A percentile compares a stretch with the other conserved stretches of the same genome.
Conservation (phyloP, 2,113 vertebrate species). For the Chroicocephalus ridibundus region DNA sequence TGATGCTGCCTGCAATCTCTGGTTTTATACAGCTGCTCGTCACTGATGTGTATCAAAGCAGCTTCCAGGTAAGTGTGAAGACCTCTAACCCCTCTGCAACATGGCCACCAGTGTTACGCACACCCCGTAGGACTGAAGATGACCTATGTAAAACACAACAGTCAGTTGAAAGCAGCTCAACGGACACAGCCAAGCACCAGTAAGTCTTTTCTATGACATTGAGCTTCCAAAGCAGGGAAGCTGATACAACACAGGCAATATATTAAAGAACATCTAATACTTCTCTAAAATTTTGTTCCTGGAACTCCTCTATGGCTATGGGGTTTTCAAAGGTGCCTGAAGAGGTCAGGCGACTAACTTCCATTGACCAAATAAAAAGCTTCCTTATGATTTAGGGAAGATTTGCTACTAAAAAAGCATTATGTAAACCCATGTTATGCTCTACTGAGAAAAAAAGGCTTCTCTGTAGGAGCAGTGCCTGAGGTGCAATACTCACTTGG, state of each 20-base stretch:
- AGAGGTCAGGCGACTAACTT: not conserved
- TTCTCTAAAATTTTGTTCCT: not conserved
- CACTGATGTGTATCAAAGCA: not conserved
- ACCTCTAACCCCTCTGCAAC: not conserved
- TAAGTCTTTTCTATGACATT: not conserved
- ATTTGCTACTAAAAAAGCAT: not conserved
- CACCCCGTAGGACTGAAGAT: not conserved
- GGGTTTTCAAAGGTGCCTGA: not conserved
- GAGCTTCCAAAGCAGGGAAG: not conserved
- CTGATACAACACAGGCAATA: not conserved
- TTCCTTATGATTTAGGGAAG: not conserved
- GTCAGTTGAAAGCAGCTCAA: not conserved
- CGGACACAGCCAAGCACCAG: accelerated
- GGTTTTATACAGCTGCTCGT: not conserved
- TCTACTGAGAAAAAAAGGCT: not conserved
- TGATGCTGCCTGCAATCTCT: not conserved
- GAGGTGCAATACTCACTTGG: constrained; percentile 82
- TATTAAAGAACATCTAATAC: not conserved
- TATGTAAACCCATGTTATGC: not conserved
- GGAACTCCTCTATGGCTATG: not conserved
- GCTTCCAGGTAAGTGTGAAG: not conserved
- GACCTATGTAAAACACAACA: not conserved
- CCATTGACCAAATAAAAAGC: not conserved
- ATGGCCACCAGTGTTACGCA: not conserved
- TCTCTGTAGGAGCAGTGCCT: not conserved